Percentiles rank a stretch among this genome's conserved stretches.
Evolutionary conservation across 2,797 vertebrate species (phyloP).

Genomic region (Neosalanx taihuensis): DNA sequence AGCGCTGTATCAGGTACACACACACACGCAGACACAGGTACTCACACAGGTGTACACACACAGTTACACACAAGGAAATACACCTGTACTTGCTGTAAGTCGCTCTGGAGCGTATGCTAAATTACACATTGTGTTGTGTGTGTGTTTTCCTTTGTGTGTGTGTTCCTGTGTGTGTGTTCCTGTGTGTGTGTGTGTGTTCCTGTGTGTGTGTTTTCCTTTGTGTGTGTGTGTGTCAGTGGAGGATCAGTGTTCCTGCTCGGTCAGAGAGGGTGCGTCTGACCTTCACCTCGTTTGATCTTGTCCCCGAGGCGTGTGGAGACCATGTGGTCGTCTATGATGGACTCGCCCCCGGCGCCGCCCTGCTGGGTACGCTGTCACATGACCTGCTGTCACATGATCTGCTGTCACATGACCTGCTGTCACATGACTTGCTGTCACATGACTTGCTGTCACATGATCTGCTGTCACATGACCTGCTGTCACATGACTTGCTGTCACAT

Average conservation of each 20-base stretch:
- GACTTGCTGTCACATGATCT: no score
- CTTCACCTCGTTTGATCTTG: slow-evolving; percentile 72
- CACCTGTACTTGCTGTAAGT: slow-evolving; percentile 4
- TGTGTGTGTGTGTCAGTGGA: slow-evolving; percentile 64
- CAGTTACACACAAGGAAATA: slow-evolving; percentile 1
- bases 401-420: no score
- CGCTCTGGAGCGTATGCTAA: background rate
- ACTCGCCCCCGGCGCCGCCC: slow-evolving; percentile 43
- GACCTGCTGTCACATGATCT: no score
- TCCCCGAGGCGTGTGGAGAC: slow-evolving; percentile 71
- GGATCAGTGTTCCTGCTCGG: slow-evolving; percentile 65
- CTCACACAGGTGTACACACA: slow-evolving; percentile 2
- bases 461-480: no score
- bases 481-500: no score
- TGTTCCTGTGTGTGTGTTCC: background rate
- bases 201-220: slow-evolving; percentile 8
- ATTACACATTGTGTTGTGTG: no score
- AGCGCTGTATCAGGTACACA: slow-evolving; percentile 72
- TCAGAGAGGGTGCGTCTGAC: slow-evolving; percentile 63
- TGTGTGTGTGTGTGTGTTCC: background rate
- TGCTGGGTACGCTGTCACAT: slow-evolving; percentile 48
- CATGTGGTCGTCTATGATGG: slow-evolving; percentile 73
- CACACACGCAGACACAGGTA: slow-evolving; percentile 7
- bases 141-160: no score
- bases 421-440: no score